Percentiles rank a stretch among this genome's conserved stretches.
Evolutionary conservation across 2,888 invertebrate species (phyloP).

Genomic region (Lepeophtheirus nordmannii): DNA sequence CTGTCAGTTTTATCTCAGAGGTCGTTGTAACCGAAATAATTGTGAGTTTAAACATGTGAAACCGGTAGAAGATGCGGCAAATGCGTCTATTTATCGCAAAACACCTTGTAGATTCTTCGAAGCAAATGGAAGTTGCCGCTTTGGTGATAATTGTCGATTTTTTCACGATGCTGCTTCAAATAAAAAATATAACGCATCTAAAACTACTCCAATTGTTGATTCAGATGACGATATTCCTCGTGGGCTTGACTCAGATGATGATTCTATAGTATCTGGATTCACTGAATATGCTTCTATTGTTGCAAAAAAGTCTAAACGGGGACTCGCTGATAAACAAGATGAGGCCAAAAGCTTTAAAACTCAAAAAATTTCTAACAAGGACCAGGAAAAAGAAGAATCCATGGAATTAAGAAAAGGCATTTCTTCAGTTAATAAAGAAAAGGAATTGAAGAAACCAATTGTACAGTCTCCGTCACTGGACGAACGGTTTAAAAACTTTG

Average conservation of each 20-base stretch:
- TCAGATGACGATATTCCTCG: neutral
- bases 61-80: neutral
- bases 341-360: neutral
- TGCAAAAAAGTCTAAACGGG: neutral
- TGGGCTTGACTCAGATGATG: neutral
- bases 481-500: too few relatives aligned
- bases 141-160: constrained; percentile 7
- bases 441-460: too few relatives aligned
- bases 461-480: too few relatives aligned
- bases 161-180: neutral
- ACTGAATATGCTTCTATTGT: neutral
- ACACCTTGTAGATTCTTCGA: neutral
- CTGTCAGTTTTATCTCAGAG: constrained; percentile 8
- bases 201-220: neutral
- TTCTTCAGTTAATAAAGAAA: too few relatives aligned
- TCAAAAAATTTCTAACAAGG: too few relatives aligned
- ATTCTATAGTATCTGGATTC: constrained; percentile 3
- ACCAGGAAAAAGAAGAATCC: too few relatives aligned
- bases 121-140: neutral
- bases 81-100: neutral
- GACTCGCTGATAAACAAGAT: neutral
- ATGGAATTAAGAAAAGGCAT: too few relatives aligned
- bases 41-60: constrained; percentile 19
- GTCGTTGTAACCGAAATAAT: constrained; percentile 13
- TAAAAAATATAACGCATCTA: neutral